A percentile compares a stretch with the other conserved stretches of the same genome.
Evolutionary conservation across 2,113 vertebrate genomes (phyloP).

Genomic region (Notarius quadriscutis): DNA sequence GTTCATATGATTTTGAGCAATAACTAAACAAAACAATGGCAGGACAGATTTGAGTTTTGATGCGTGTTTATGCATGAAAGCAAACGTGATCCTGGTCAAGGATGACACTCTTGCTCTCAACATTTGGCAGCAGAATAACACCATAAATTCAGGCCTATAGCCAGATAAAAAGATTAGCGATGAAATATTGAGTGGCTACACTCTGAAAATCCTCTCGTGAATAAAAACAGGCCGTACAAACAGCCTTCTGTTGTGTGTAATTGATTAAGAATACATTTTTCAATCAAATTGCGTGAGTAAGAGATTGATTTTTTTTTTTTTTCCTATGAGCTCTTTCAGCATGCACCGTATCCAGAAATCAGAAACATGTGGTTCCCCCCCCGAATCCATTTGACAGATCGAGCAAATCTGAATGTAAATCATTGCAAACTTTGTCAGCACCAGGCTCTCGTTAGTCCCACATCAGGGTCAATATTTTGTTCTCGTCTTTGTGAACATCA

Average conservation of each 20-base stretch:
- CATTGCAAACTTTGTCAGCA: background rate
- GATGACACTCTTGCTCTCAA: background rate
- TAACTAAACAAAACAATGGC: background rate
- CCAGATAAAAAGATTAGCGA: constrained; percentile 9
- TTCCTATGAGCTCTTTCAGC: background rate
- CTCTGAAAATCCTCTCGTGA: background rate
- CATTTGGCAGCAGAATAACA: background rate
- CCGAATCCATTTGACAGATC: background rate
- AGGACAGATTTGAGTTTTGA: background rate
- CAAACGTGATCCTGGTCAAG: background rate
- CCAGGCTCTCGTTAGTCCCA: background rate
- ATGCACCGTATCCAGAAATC: background rate
- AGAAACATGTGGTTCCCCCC: background rate
- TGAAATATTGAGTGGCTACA: constrained; percentile 14
- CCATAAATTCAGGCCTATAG: background rate
- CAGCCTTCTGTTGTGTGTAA: background rate
- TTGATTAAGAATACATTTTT: background rate
- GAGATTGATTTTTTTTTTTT: constrained; percentile 16
- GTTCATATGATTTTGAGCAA: background rate
- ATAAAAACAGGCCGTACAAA: constrained; percentile 9
- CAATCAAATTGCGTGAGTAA: background rate
- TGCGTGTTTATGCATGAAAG: background rate
- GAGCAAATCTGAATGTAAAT: background rate
- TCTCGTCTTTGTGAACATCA: background rate
- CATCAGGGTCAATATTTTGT: background rate